Conservation (phyloP, 2,797 vertebrate species). For the Semaprochilodus insignis region DNA sequence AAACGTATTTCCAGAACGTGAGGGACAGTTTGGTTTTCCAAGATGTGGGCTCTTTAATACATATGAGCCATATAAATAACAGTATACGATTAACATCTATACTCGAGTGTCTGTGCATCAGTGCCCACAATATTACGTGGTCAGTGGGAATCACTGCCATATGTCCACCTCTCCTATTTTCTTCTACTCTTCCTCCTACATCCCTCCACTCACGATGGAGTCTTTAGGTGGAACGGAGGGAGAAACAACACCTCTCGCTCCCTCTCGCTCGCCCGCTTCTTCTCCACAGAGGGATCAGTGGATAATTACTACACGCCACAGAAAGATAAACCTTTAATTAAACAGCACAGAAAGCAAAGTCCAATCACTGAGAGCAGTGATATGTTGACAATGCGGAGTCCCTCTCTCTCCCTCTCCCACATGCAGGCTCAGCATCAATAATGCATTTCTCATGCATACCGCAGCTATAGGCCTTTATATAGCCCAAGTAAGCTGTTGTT, state of each 20-base stretch:
- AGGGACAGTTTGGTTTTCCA: too few species aligned
- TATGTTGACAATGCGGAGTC: background rate
- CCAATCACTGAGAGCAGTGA: slow-evolving; percentile 39
- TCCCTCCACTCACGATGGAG: background rate
- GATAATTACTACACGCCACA: slow-evolving; percentile 76
- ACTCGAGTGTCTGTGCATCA: too few species aligned
- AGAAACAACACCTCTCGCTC: background rate
- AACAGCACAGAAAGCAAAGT: slow-evolving; percentile 77
- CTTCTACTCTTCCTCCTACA: background rate
- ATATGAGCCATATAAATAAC: too few species aligned
- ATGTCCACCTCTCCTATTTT: background rate
- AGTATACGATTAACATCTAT: background rate
- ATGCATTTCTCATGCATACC: background rate
- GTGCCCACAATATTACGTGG: background rate
- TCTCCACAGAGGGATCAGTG: slow-evolving; percentile 21
- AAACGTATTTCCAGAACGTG: too few species aligned
- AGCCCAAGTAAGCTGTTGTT: background rate
- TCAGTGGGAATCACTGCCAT: background rate
- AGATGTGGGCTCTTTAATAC: too few species aligned
- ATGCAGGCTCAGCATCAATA: background rate
- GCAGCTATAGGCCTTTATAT: background rate
- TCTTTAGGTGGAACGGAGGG: slow-evolving; percentile 1
- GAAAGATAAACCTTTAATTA: slow-evolving; percentile 78
- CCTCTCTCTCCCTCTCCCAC: background rate
- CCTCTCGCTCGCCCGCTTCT: slow-evolving; percentile 44